Base-by-base conservation (phyloP, 1,140 invertebrate genomes). In the Ooceraea biroi region DNA sequence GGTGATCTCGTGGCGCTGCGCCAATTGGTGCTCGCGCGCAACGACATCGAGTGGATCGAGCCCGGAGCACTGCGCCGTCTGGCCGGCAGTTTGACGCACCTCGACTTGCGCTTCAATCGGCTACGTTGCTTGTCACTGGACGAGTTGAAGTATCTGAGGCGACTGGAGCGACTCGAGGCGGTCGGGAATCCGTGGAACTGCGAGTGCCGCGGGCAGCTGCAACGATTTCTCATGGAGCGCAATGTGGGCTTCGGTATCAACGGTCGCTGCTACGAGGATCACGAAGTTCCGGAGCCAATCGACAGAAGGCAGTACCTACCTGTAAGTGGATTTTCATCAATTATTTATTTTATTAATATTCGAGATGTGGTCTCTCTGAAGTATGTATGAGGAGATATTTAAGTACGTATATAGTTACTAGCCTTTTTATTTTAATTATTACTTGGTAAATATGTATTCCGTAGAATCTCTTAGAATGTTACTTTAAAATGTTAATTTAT, bases 161-260 rank as follows among this genome's bases (percentile, higher is more conserved):
- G 60, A 1, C 57, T 92, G 3, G 78, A 92, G 46, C 80, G 85
- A n/a, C 7, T 92, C 8, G 88, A 92, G 3, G 74, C 77, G 0
- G 46, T 63, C 1, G 84, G 82, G 10, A 92, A 92, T 77, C 90
- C 91, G 0, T 92, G 91, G 91, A 57, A 69, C 0, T 92, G 91
- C 52, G 66, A 27, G 0, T 92, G 91, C 69, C 82, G 80, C 7
- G 27, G 36, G 0, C 66, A 89, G 48, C 65, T 92, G 0, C 82
- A 89, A 30, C 71, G 22, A 25, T 85, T 82, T 27, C 27, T 92
- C 0, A 77, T 30, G 0, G 57, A 84, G 1, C 82, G n/a, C 7
- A 82, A 83, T 0, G 72, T 92, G 17, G 90, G 88, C 8, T 92
- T 89, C 57, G 88, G 91, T 17, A 89, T 91, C 1, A 85, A 84